phyloP scores from a whole-genome alignment of 1,140 invertebrate genomes.

The Orchesella cincta region DNA sequence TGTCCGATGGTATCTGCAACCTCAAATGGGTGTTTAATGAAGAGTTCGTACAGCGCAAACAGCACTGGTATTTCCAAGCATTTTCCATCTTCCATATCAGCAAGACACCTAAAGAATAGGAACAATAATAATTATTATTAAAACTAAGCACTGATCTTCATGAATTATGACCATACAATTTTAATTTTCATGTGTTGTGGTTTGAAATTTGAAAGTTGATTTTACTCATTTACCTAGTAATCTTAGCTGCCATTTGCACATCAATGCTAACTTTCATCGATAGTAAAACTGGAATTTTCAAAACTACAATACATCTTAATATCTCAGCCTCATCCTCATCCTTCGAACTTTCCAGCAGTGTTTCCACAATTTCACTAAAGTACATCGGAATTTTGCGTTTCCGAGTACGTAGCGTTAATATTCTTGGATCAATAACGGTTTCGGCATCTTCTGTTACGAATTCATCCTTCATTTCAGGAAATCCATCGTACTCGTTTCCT shows the following conservation, averaged over 20 bases:
- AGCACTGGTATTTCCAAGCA: constrained; percentile 35
- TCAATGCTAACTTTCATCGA: constrained; percentile 38
- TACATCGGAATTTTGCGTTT: constrained; percentile 34
- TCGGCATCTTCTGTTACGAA: constrained; percentile 16
- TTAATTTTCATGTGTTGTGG: neutral
- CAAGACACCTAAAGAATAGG: constrained; percentile 26
- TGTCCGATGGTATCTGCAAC: constrained; percentile 30
- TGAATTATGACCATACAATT: neutral
- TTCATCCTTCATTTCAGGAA: neutral
- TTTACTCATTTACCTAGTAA: constrained; percentile 23
- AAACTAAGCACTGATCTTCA: neutral
- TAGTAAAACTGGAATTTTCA: constrained; percentile 41
- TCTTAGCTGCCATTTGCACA: constrained; percentile 27
- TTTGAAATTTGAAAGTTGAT: neutral
- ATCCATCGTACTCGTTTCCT: constrained; percentile 32
- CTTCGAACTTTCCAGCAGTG: constrained; percentile 28
- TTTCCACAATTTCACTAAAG: constrained; percentile 45
- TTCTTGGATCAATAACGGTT: constrained; percentile 15
- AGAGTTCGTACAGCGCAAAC: constrained; percentile 39
- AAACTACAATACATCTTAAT: constrained; percentile 33
- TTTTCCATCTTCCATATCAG: constrained; percentile 34
- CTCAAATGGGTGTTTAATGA: constrained; percentile 28
- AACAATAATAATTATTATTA: neutral
- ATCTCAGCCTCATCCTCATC: constrained; percentile 36
- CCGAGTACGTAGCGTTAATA: constrained; percentile 18